Evolutionary conservation across 2,888 invertebrate genomes (phyloP).

Genomic region (Hypena proboscidalis): DNA sequence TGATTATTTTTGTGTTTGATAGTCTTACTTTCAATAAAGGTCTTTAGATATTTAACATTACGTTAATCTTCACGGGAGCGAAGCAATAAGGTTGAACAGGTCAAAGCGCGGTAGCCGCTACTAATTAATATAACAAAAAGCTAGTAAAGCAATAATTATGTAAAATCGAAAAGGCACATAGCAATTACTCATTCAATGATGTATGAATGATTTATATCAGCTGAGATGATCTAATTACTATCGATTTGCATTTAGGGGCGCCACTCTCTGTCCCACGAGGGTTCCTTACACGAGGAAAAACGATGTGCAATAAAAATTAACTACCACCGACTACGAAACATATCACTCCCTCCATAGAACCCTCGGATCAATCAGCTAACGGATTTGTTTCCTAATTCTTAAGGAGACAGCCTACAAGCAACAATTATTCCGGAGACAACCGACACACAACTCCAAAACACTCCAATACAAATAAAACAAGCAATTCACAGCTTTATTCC

Average conservation of each 20-base stretch:
- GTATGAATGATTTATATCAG: too few relatives aligned
- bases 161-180: too few relatives aligned
- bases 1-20: too few relatives aligned
- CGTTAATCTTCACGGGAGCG: too few relatives aligned
- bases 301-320: conserved; percentile 74
- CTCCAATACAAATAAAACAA: conserved; percentile 24
- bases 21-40: too few relatives aligned
- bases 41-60: too few relatives aligned
- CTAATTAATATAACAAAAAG: too few relatives aligned
- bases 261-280: conserved; percentile 1
- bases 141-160: too few relatives aligned
- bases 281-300: conserved; percentile 39
- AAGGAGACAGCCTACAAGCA: conserved; percentile 81
- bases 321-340: conserved; percentile 49
- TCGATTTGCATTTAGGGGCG: conserved; percentile 20
- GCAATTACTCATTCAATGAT: too few relatives aligned
- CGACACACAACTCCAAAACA: conserved; percentile 27
- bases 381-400: conserved; percentile 81
- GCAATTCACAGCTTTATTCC: conserved; percentile 51
- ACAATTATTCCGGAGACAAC: conserved; percentile 78
- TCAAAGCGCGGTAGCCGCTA: too few relatives aligned
- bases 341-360: conserved; percentile 49
- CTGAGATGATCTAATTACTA: too few relatives aligned
- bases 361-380: conserved; percentile 78
- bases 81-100: too few relatives aligned